Base-by-base conservation (phyloP, 2,113 vertebrate species). In the Pteropus alecto region DNA sequence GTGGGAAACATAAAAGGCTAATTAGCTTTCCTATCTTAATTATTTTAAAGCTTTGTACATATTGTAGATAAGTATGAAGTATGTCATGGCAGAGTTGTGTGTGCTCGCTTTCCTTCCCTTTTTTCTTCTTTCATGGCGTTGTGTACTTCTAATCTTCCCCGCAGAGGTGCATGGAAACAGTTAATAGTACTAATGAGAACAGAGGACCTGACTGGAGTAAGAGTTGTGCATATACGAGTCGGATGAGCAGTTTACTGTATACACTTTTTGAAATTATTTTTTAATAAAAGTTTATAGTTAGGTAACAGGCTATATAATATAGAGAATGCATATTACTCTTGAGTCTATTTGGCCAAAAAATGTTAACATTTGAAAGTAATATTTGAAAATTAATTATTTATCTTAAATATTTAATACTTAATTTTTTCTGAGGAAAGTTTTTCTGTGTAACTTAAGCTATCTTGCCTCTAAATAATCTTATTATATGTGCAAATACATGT, bases 311-410 rank as follows among this genome's bases (percentile, higher is more conserved):
- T 81, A 78, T 8, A 11, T 81, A 54, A 82, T 73, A 26, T 12
- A 95, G 35, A 92, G 24, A 95, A 65, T 35, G 10, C 82, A 61
- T 92, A 95, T 94, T 83, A 79, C 70, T 97, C 93, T 90, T 90
- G 43, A 46, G 65, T 91, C 10, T 2, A 15, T 76, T 68, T 94
- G 33, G 22, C 26, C n/a, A 35, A 16, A 63, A 87, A 79, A 60
- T 51, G 43, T 33, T 79, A 95, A 35, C 56, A 78, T 81, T 93
- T 93, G 28, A 78, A 91, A 93, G 15, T 51, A 51, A 35, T 61
- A 82, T 81, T 93, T 93, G 28, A 78, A 91, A 93, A 70, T 88
- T 48, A 77, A 70, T 86, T 43, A 6, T 70, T 67, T 88, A 71
- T 74, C 9, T 56, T 87, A 90, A 93, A 48, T 95, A 63, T 90